Base-by-base conservation (phyloP, 64 coral and sea anemone genomes). In the Trachythela sp. region DNA sequence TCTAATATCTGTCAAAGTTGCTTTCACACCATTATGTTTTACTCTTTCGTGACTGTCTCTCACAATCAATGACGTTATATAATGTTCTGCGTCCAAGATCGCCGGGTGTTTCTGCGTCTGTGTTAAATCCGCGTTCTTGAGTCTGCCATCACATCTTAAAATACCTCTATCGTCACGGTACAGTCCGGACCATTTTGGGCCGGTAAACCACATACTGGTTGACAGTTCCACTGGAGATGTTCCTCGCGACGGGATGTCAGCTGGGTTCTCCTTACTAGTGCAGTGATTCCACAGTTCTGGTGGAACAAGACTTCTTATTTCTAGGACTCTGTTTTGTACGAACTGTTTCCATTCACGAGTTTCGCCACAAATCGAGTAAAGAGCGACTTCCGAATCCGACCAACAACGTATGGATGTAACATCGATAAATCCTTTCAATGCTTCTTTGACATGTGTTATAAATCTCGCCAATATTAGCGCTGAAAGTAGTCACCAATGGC, bases 131-230 rank as follows among this genome's bases (percentile, higher is more conserved):
- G 92, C 83, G 70, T 89, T 93, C 15, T 85, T n/a, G 33, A 89
- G 48, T 24, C 87, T 85, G 2, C 87, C 92, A 38, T 39, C 59
- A 86, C 83, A 86, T 89, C 87, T 93, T 8, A 93, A 36, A 42
- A 93, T 89, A 26, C 84, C 59, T 22, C 70, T 89, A 31, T 36
- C 34, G 86, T 88, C 91, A 26, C 8, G 42, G 26, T 64, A 92
- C 52, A 92, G 70, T 50, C 86, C 91, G 84, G 85, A 39, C 80
- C 84, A 91, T 70, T 91, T 59, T 24, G 90, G 90, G 48, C 84
- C 90, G 3, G 1, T 8, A 38, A 91, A 75, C 90, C 90, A 91
- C 64, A 54, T 87, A 39, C 90, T 91, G 13, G 86, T 32, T 13
- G 67, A 32, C 18, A 77, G 45, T 70, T 31, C 67, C 36, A 48